A percentile compares a stretch with the other conserved stretches of the same genome.
Conservation (phyloP, 2,113 vertebrate species). For the Gnathonemus longibarbis region DNA sequence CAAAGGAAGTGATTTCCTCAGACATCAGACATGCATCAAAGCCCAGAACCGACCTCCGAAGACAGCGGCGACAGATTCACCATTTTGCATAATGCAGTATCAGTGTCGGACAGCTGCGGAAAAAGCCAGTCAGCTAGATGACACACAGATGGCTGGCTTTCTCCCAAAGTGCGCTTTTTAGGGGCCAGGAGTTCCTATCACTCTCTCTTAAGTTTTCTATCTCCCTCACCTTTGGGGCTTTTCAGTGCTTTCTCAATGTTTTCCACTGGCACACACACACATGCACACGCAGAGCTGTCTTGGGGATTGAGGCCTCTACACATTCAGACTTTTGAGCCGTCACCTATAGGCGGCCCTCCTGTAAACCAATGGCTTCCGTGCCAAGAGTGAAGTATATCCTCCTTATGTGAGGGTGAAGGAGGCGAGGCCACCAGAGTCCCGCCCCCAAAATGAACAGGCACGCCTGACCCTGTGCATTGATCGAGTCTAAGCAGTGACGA, state of each 20-base stretch:
- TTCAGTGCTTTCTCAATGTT: not conserved
- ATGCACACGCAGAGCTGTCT: not conserved
- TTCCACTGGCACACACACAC: not conserved
- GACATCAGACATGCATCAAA: constrained; percentile 8
- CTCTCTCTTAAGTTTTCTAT: not conserved
- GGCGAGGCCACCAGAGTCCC: not conserved
- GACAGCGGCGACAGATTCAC: not conserved
- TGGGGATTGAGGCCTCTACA: not conserved
- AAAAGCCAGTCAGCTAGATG: not conserved
- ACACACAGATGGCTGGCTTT: not conserved
- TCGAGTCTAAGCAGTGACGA: not conserved
- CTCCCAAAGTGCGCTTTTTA: not conserved
- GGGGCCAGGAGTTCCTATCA: not conserved
- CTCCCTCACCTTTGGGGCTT: not conserved
- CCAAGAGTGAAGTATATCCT: not conserved
- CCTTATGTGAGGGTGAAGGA: not conserved
- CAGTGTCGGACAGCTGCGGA: not conserved
- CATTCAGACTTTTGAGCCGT: not conserved
- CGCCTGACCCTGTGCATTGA: not conserved
- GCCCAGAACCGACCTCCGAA: not conserved
- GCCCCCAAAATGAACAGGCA: not conserved
- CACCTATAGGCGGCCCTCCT: not conserved
- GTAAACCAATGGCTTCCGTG: not conserved
- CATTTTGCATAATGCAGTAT: constrained; percentile 6
- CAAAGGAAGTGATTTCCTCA: not conserved